Conservation (phyloP, 2,888 invertebrate genomes). For the Bedellia somnulentella region DNA sequence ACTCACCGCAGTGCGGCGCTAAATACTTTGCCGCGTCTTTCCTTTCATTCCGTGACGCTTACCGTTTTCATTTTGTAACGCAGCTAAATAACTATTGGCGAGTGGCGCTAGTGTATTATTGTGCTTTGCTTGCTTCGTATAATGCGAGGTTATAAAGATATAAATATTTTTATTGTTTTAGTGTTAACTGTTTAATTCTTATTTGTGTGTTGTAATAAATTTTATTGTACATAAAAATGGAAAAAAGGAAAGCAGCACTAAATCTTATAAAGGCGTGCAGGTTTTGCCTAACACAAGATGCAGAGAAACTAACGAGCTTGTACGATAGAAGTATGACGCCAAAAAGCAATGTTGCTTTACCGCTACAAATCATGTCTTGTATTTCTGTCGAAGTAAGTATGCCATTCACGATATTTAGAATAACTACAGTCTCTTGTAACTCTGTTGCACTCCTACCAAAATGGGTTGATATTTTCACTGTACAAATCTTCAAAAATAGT, state of each 20-base stretch:
- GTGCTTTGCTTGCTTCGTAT: conserved; percentile 1
- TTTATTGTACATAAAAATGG: conserved; percentile 38
- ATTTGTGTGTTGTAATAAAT: not conserved
- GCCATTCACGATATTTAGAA: too few relatives aligned
- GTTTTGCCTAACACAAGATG: conserved; percentile 70
- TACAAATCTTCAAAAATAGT: too few relatives aligned
- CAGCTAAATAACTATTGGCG: too few relatives aligned
- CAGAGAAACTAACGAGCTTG: conserved; percentile 62
- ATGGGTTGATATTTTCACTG: too few relatives aligned
- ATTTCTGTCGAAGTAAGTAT: conserved; percentile 73
- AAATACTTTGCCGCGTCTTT: too few relatives aligned
- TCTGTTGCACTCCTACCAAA: too few relatives aligned
- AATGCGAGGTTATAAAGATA: conserved; percentile 6
- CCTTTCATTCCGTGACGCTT: too few relatives aligned
- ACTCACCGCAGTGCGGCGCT: too few relatives aligned
- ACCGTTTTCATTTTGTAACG: too few relatives aligned
- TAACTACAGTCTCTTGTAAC: too few relatives aligned
- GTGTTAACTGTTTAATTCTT: not conserved
- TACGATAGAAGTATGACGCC: conserved; percentile 60
- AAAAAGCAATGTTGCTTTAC: conserved; percentile 66
- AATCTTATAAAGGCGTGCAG: conserved; percentile 70
- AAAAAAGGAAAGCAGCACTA: conserved; percentile 62
- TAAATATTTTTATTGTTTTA: conserved; percentile 1
- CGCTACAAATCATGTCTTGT: conserved; percentile 76
- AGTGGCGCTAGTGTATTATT: conserved; percentile 5